These are phyloP conservation scores for Ceryle rudis DNA, from an alignment of 2,797 vertebrate species.

Conservation along the genomic window DNA sequence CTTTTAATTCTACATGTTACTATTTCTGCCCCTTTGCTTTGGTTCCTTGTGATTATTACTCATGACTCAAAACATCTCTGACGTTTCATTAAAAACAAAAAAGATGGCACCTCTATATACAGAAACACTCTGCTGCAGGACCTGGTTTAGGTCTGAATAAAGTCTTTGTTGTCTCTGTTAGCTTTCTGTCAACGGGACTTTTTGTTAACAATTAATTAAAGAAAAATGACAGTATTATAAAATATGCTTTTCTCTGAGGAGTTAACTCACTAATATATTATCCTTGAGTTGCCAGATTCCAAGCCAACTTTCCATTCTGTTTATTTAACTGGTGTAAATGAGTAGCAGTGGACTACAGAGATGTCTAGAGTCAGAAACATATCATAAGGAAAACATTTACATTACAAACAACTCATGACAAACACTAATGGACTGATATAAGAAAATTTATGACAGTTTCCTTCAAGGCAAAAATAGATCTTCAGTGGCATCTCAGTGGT, in stretches of 20 bases:
- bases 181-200: background rate
- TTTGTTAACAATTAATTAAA: background rate
- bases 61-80: background rate
- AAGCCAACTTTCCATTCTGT: background rate
- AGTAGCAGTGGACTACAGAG: background rate
- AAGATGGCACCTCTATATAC: background rate
- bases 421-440: background rate
- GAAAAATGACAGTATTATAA: background rate
- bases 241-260: background rate
- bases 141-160: background rate
- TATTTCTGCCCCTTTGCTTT: background rate
- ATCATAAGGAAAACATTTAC: background rate
- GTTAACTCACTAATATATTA: background rate
- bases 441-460: background rate
- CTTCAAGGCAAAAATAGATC: background rate
- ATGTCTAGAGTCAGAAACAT: background rate
- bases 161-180: background rate
- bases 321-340: background rate
- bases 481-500: background rate
- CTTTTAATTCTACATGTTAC: background rate
- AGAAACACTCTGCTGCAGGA: background rate
- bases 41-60: background rate
- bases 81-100: background rate
- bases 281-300: background rate
- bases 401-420: background rate